Conservation (phyloP, 2,113 vertebrate genomes). For the Prunella fulvescens region DNA sequence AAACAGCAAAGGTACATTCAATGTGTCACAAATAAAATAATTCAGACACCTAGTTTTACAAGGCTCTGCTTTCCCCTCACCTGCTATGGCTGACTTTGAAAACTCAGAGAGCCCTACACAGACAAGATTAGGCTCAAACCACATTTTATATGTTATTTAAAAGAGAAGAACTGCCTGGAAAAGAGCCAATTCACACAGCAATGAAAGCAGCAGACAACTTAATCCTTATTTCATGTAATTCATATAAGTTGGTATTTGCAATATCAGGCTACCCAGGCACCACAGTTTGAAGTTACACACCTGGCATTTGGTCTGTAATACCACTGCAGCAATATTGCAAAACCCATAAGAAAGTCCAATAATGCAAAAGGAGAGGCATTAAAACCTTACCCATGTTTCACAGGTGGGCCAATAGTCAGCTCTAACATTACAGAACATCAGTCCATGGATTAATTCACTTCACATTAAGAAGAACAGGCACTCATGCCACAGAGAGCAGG, state of each 20-base stretch:
- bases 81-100: neutral
- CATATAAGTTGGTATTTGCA: neutral
- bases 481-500: fast-evolving
- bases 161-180: neutral
- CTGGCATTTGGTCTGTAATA: neutral
- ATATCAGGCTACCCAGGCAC: neutral
- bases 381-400: neutral
- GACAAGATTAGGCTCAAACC: neutral
- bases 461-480: neutral
- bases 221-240: neutral
- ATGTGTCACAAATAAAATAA: neutral
- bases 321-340: neutral
- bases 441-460: neutral
- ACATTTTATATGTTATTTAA: neutral
- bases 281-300: neutral
- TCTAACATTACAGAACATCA: neutral
- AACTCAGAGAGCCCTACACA: neutral
- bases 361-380: neutral
- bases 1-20: neutral
- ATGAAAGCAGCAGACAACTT: neutral
- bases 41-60: neutral
- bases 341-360: neutral
- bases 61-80: neutral
- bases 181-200: neutral
- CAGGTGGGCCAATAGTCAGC: neutral